Conservation (phyloP, 2,113 vertebrate genomes). For the Lepisosteus osseus region DNA sequence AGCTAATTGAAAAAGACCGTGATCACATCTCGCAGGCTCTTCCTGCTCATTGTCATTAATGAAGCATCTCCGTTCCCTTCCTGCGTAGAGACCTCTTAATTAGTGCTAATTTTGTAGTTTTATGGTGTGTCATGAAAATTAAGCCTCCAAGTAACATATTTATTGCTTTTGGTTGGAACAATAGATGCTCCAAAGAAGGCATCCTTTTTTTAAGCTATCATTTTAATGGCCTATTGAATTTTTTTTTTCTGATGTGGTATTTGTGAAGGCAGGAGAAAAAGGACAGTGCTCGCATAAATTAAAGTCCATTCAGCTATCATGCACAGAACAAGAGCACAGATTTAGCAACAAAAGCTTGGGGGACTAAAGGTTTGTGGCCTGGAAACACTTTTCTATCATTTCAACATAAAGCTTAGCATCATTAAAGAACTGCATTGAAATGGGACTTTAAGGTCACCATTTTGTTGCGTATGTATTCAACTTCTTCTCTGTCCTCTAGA, state of each 20-base stretch:
- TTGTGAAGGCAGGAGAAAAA: background rate
- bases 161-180: slow-evolving; percentile 26
- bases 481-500: too few relatives aligned
- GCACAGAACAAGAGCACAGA: slow-evolving; percentile 22
- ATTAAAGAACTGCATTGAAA: background rate
- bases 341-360: slow-evolving; percentile 17
- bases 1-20: too few relatives aligned
- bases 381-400: slow-evolving; percentile 14
- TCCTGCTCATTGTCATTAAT: background rate
- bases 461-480: too few relatives aligned
- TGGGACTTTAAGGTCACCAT: too few relatives aligned
- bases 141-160: slow-evolving; percentile 32
- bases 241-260: slow-evolving; percentile 29
- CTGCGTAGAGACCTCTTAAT: slow-evolving; percentile 25
- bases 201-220: slow-evolving; percentile 29
- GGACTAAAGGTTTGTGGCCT: slow-evolving; percentile 15
- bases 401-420: background rate
- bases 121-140: slow-evolving; percentile 32
- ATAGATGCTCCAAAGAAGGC: slow-evolving; percentile 25
- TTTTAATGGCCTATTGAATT: slow-evolving; percentile 27
- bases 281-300: background rate
- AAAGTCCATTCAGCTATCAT: slow-evolving; percentile 33
- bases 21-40: background rate
- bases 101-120: slow-evolving; percentile 22
- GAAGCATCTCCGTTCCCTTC: slow-evolving; percentile 3